Conservation (phyloP, 2,888 invertebrate genomes). For the Mimachlamys varia region DNA sequence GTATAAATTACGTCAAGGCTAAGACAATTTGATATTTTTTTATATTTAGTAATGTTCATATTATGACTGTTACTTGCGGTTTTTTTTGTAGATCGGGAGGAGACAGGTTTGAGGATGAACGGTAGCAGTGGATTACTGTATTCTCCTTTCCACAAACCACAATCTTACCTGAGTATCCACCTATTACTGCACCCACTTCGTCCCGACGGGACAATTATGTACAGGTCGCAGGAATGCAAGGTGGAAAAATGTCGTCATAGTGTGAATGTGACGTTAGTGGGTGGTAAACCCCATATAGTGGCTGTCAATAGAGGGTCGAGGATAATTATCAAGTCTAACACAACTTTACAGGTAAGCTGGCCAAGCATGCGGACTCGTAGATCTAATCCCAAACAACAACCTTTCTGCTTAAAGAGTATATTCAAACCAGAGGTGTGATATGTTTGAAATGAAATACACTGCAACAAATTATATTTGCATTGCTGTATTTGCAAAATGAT, state of each 20-base stretch:
- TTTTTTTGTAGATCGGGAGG: constrained; percentile 51
- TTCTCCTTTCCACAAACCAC: constrained; percentile 38
- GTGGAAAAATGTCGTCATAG: not conserved
- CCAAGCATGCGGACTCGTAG: not conserved
- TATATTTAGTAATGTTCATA: too few relatives aligned
- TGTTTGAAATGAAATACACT: not conserved
- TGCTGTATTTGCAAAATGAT: too few relatives aligned
- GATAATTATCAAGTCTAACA: not conserved
- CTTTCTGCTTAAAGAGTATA: not conserved
- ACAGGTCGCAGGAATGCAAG: constrained; percentile 41
- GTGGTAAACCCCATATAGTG: not conserved
- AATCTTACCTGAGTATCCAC: constrained; percentile 55
- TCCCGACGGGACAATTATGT: constrained; percentile 52
- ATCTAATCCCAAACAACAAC: not conserved
- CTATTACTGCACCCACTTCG: constrained; percentile 54
- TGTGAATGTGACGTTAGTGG: not conserved
- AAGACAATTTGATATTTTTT: too few relatives aligned
- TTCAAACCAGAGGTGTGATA: not conserved
- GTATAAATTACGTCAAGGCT: too few relatives aligned
- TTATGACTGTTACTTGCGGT: not conserved
- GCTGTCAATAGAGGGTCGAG: not conserved
- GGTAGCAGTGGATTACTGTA: constrained; percentile 54
- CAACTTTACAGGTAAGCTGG: not conserved
- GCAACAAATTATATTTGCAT: too few relatives aligned
- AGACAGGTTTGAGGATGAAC: constrained; percentile 50